Evolutionary conservation across 1,140 invertebrate genomes (phyloP).

Genomic region (Epicauta chinensis): DNA sequence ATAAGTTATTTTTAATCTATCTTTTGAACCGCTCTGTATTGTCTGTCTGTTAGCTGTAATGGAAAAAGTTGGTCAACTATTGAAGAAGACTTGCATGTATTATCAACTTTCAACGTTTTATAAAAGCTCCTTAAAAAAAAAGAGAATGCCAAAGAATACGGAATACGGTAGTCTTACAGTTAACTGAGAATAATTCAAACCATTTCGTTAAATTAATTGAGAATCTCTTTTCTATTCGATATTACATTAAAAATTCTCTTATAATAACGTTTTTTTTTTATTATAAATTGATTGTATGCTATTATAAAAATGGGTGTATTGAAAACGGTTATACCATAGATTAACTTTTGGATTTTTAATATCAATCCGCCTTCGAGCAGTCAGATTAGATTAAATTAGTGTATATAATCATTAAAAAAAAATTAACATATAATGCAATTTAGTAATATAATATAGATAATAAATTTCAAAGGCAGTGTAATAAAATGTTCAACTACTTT

Average conservation of each 20-base stretch:
- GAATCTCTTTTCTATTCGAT: conserved; percentile 1
- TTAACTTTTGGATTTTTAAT: conserved; percentile 1
- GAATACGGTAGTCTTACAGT: conserved; percentile 10
- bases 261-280: neutral
- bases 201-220: conserved; percentile 3
- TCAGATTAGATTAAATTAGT: conserved; percentile 11
- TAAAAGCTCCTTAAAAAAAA: conserved; percentile 19
- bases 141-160: conserved; percentile 11
- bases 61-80: conserved; percentile 37
- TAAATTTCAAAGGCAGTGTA: too few relatives aligned
- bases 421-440: too few relatives aligned
- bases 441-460: too few relatives aligned
- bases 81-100: conserved; percentile 33
- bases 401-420: too few relatives aligned
- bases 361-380: conserved; percentile 11
- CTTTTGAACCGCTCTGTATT: conserved; percentile 30
- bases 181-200: neutral
- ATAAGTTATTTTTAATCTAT: conserved; percentile 31
- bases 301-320: too few relatives aligned
- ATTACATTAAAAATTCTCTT: conserved; percentile 12
- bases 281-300: too few relatives aligned
- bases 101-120: conserved; percentile 30
- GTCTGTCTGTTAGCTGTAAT: conserved; percentile 36
- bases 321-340: too few relatives aligned
- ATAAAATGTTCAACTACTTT: too few relatives aligned